These are phyloP conservation scores for Ptilorrhoa leucosticta DNA, from an alignment of 2,113 vertebrate genomes.

Conservation along the genomic window DNA sequence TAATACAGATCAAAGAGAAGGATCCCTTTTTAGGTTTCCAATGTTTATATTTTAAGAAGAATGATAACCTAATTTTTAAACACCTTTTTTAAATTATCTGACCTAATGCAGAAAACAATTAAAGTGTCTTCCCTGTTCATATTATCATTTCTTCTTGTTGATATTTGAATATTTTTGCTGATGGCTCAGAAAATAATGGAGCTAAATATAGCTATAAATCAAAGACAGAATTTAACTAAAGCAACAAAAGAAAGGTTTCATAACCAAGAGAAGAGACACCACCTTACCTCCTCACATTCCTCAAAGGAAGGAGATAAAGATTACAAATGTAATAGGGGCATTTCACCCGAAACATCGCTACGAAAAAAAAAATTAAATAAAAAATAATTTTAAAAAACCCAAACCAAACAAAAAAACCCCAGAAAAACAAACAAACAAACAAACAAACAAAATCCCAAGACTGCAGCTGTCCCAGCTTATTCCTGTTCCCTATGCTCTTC, in stretches of 20 bases:
- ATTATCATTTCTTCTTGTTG: constrained; percentile 9
- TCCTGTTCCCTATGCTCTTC: neutral
- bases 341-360: neutral
- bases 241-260: constrained; percentile 7
- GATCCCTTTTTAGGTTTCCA: constrained; percentile 40
- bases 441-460: neutral
- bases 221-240: constrained; percentile 27
- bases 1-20: constrained; percentile 60
- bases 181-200: constrained; percentile 30
- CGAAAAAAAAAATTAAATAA: neutral
- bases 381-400: too few relatives aligned
- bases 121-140: neutral
- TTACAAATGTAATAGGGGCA: neutral
- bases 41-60: constrained; percentile 14
- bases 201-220: constrained; percentile 51
- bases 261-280: neutral
- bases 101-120: constrained; percentile 39
- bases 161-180: constrained; percentile 57
- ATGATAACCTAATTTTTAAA: constrained; percentile 24
- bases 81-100: constrained; percentile 16
- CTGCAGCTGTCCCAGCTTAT: neutral
- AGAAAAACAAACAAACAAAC: neutral
- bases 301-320: neutral
- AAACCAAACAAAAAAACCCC: neutral
- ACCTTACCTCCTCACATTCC: neutral